phyloP scores from a whole-genome alignment of 2,888 invertebrate genomes.

The Artemia sp. region DNA sequence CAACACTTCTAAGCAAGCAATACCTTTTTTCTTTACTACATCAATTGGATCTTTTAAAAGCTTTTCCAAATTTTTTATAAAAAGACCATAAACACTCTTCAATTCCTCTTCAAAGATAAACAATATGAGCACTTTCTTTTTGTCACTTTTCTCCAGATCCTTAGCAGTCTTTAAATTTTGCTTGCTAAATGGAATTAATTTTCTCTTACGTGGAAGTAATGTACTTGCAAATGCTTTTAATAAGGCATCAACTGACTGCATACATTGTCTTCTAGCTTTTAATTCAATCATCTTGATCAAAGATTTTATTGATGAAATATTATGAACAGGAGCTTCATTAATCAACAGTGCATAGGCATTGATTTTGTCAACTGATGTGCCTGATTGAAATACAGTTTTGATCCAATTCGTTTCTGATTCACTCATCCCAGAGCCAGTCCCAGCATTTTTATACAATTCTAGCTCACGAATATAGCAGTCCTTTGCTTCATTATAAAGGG shows the following conservation, averaged over 20 bases:
- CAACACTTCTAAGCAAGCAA: constrained; percentile 53
- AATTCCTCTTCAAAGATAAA: constrained; percentile 85
- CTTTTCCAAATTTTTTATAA: constrained; percentile 50
- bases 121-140: constrained; percentile 46
- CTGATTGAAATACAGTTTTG: constrained; percentile 54
- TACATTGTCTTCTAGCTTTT: constrained; percentile 49
- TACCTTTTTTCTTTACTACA: constrained; percentile 59
- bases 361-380: constrained; percentile 66
- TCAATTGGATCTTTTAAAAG: constrained; percentile 62
- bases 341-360: constrained; percentile 64
- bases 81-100: constrained; percentile 53
- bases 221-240: constrained; percentile 26
- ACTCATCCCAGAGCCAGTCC: constrained; percentile 33
- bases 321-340: constrained; percentile 66
- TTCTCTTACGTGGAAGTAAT: constrained; percentile 45
- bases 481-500: not conserved
- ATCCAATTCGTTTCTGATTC: constrained; percentile 57
- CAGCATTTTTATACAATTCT: not conserved
- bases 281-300: constrained; percentile 59
- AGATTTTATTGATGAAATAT: constrained; percentile 48
- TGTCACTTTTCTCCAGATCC: constrained; percentile 39
- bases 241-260: constrained; percentile 26
- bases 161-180: constrained; percentile 43
- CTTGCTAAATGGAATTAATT: constrained; percentile 47
- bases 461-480: not conserved